A percentile compares a stretch with the other conserved stretches of the same genome.
phyloP scores from a whole-genome alignment of 2,797 vertebrate genomes.

The Esox lucius region DNA sequence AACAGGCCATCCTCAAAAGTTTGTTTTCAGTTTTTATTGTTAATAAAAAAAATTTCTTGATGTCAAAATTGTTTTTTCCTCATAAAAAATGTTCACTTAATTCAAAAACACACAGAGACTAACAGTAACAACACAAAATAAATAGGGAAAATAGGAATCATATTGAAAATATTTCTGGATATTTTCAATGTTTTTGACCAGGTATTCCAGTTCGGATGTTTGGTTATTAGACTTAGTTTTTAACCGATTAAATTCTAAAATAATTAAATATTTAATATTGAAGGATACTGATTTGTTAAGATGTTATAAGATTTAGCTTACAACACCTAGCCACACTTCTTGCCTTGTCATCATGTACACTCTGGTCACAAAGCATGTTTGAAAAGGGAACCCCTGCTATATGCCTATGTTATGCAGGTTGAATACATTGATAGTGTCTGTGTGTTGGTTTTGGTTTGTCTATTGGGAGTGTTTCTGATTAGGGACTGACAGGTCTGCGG shows the following conservation, averaged over 20 bases:
- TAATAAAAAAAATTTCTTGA: constrained; percentile 59
- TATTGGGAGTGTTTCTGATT: constrained; percentile 24
- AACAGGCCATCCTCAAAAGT: background rate
- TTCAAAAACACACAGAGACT: constrained; percentile 42
- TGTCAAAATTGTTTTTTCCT: constrained; percentile 52
- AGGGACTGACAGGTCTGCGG: constrained; percentile 2
- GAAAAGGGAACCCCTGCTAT: background rate
- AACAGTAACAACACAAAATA: constrained; percentile 77
- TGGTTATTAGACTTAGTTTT: constrained; percentile 21
- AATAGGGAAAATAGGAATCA: constrained; percentile 85
- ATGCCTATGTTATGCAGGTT: background rate
- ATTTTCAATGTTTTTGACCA: constrained; percentile 79
- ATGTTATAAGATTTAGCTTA: background rate
- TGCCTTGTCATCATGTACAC: background rate
- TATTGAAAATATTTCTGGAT: constrained; percentile 81
- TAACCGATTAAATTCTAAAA: background rate
- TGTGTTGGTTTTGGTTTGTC: constrained; percentile 33
- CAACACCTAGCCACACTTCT: background rate
- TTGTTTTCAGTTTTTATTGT: constrained; percentile 46
- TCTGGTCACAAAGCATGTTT: background rate
- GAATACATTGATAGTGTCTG: background rate
- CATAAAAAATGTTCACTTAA: constrained; percentile 69
- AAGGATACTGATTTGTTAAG: background rate
- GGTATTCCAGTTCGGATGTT: constrained; percentile 71
- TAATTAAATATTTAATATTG: background rate